A percentile compares a stretch with the other conserved stretches of the same genome.
Evolutionary conservation across 2,113 vertebrate genomes (phyloP).

Genomic region (Tachuris rubrigastra): DNA sequence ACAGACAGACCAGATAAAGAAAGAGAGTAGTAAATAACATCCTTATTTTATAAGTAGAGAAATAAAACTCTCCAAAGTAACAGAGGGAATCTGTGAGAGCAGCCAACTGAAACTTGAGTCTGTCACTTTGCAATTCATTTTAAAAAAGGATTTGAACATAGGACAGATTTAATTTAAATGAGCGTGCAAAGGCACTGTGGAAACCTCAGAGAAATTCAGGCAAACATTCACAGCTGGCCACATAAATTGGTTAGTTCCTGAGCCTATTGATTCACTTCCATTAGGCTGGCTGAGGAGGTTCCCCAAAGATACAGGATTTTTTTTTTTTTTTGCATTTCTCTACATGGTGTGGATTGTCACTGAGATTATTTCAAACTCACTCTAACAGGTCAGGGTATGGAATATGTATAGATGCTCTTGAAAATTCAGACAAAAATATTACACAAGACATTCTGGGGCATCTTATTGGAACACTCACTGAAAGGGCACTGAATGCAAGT

Average conservation of each 20-base stretch:
- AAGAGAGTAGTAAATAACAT: neutral
- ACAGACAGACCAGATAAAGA: neutral
- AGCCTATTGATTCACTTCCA: neutral
- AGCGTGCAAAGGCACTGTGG: neutral
- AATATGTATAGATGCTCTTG: neutral
- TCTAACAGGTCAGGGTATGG: neutral
- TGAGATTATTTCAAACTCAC: neutral
- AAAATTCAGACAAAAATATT: neutral
- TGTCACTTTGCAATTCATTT: neutral
- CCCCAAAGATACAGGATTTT: neutral
- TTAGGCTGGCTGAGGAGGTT: neutral
- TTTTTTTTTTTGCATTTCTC: neutral
- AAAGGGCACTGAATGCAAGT: neutral
- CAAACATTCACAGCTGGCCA: neutral
- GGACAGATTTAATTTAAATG: neutral
- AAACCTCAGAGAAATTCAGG: neutral
- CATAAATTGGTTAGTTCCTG: neutral
- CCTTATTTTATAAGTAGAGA: neutral
- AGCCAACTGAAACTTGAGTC: neutral
- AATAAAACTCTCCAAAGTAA: neutral
- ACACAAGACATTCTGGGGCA: neutral
- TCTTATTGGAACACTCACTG: neutral
- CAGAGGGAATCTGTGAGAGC: neutral
- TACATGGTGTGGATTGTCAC: neutral
- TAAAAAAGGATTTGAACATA: fast-evolving